Evolutionary conservation across 2,888 invertebrate species (phyloP).

Genomic region (Andricus curvator): DNA sequence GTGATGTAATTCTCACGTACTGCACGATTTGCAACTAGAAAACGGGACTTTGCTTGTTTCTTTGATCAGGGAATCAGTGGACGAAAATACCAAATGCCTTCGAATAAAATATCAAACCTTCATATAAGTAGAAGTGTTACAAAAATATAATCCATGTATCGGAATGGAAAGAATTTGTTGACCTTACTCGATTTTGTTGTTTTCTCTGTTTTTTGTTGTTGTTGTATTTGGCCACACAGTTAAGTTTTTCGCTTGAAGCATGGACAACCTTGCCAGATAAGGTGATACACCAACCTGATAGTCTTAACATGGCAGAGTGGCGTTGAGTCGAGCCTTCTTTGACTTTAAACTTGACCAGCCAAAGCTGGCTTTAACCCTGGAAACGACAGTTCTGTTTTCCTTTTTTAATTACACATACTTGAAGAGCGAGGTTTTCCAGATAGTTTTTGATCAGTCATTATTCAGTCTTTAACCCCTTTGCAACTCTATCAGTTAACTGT

Average conservation of each 20-base stretch:
- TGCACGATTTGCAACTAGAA: conserved; percentile 53
- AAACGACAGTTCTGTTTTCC: conserved; percentile 47
- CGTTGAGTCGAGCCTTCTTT: conserved; percentile 50
- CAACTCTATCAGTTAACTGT: not conserved
- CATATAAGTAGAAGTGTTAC: not conserved
- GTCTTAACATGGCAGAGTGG: conserved; percentile 45
- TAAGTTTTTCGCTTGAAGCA: conserved; percentile 35
- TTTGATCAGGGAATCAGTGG: conserved; percentile 27
- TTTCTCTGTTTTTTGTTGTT: not conserved
- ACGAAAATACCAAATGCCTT: not conserved
- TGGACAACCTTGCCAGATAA: conserved; percentile 45
- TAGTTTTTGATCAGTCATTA: not conserved
- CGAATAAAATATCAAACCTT: not conserved
- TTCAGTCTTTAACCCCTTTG: not conserved
- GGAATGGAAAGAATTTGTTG: not conserved
- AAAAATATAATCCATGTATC: not conserved
- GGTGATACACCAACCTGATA: conserved; percentile 44
- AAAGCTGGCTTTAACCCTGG: conserved; percentile 51
- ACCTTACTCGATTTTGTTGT: not conserved
- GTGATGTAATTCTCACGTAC: conserved; percentile 60
- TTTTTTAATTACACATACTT: not conserved
- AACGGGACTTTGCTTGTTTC: conserved; percentile 50
- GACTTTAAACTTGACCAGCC: conserved; percentile 55
- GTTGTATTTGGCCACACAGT: not conserved
- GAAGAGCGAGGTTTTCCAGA: not conserved